Percentiles rank a stretch among this genome's conserved stretches.
These are phyloP conservation scores for Leptinotarsa peninsularis DNA, from an alignment of 2,888 invertebrate species.

Conservation along the genomic window DNA sequence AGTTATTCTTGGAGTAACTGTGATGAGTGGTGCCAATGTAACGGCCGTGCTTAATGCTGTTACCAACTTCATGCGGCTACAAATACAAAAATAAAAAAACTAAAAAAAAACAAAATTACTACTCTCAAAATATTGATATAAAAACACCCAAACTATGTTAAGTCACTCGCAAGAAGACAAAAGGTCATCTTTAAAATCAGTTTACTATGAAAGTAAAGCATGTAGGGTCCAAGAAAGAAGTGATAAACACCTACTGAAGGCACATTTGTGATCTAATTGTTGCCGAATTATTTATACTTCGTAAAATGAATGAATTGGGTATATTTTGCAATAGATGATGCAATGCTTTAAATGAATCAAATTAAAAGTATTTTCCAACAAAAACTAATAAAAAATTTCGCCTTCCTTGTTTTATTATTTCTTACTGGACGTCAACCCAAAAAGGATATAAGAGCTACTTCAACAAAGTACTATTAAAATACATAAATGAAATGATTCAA, in stretches of 20 bases:
- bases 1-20: constrained; percentile 40
- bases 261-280: no score
- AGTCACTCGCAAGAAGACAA: neutral
- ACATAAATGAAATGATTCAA: constrained; percentile 18
- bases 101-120: constrained; percentile 50
- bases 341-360: no score
- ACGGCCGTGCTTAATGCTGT: constrained; percentile 51
- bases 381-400: neutral
- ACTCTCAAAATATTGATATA: constrained; percentile 29
- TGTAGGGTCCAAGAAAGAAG: neutral
- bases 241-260: neutral
- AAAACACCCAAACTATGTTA: constrained; percentile 26
- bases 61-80: constrained; percentile 63
- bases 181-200: constrained; percentile 21
- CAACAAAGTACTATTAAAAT: constrained; percentile 23
- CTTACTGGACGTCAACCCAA: constrained; percentile 8
- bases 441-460: constrained; percentile 1
- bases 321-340: no score
- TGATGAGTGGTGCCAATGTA: constrained; percentile 59
- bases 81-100: constrained; percentile 60
- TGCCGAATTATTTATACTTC: neutral
- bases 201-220: neutral
- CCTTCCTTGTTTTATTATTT: neutral
- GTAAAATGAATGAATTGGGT: neutral
- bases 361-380: neutral